These are phyloP conservation scores for Mormyrops boulengeri DNA, from an alignment of 2,797 vertebrate species.

Conservation along the genomic window DNA sequence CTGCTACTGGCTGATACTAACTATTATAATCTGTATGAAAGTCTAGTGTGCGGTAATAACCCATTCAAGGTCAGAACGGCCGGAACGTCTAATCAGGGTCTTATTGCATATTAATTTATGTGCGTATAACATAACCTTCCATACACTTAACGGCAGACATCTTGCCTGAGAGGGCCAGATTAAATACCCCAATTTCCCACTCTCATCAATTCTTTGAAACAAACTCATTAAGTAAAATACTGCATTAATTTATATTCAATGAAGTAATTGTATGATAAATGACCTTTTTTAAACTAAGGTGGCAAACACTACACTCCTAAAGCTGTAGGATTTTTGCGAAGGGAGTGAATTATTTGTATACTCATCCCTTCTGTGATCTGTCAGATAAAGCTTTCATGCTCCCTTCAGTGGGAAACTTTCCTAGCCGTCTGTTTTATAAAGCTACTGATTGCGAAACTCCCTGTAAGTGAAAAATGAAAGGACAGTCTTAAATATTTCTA, in stretches of 20 bases:
- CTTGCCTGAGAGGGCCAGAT: conserved; percentile 1
- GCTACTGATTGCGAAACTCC: not conserved
- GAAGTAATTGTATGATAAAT: not conserved
- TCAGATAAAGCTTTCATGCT: not conserved
- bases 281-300: not conserved
- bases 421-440: not conserved
- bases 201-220: conserved; percentile 12
- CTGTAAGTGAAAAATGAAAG: not conserved
- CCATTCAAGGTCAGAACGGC: conserved; percentile 11
- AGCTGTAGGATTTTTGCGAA: not conserved
- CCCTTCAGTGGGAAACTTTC: not conserved
- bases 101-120: conserved; percentile 14
- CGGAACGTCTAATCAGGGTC: not conserved
- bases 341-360: not conserved
- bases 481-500: conserved; percentile 5
- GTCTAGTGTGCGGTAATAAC: not conserved
- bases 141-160: conserved; percentile 10
- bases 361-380: not conserved
- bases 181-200: conserved; percentile 12
- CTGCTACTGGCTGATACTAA: not conserved
- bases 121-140: conserved; percentile 15
- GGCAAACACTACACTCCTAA: no score
- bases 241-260: conserved; percentile 14
- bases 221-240: conserved; percentile 8
- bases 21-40: not conserved